Conservation (phyloP, 2,888 invertebrate genomes). For the Matsumyia berberina region DNA sequence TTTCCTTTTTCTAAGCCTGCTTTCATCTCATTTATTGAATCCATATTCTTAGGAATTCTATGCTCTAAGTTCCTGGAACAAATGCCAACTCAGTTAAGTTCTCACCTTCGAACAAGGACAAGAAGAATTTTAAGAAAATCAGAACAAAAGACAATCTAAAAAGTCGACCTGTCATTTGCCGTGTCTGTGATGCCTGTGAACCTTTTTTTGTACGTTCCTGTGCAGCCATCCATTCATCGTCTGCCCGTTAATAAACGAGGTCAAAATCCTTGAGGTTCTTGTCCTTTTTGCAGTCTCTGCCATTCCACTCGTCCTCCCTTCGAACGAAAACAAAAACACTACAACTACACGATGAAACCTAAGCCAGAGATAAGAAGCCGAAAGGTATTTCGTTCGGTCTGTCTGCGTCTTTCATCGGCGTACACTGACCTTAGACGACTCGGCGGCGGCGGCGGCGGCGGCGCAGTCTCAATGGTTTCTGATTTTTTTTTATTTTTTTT, state of each 20-base stretch:
- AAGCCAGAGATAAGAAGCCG: conserved; percentile 41
- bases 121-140: conserved; percentile 74
- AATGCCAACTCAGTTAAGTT: conserved; percentile 17
- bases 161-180: conserved; percentile 58
- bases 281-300: conserved; percentile 79
- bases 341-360: conserved; percentile 45
- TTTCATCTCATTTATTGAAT: not conserved
- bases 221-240: conserved; percentile 56
- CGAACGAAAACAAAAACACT: not conserved
- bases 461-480: conserved; percentile 52
- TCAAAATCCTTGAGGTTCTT: conserved; percentile 83
- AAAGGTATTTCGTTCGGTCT: conserved; percentile 42
- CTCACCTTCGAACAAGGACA: conserved; percentile 20
- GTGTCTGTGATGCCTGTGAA: conserved; percentile 48
- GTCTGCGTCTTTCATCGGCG: conserved; percentile 60
- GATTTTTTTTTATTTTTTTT: conserved; percentile 10
- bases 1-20: not conserved
- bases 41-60: conserved; percentile 26
- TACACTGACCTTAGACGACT: conserved; percentile 71
- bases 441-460: conserved; percentile 26
- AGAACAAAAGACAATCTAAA: conserved; percentile 21
- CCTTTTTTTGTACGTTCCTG: conserved; percentile 12
- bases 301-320: conserved; percentile 8
- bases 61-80: conserved; percentile 48
- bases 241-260: conserved; percentile 78